Evolutionary conservation across 1,140 invertebrate species (phyloP), one percentile per base, ranked within the genome.

Genomic region (Papilio glaucus): DNA sequence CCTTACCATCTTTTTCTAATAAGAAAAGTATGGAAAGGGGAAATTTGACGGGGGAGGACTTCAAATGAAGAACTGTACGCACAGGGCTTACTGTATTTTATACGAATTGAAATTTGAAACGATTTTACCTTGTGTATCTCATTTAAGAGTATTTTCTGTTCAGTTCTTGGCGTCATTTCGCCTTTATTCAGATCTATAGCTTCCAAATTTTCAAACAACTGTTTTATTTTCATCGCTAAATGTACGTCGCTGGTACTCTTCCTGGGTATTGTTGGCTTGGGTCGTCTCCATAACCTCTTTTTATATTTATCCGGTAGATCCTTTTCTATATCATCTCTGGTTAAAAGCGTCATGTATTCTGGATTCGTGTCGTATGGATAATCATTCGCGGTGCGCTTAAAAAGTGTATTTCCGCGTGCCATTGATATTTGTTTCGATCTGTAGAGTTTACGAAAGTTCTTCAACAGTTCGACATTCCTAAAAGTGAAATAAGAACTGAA

Each of bases 241-340:
- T 90, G 84, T 0, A 91, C 90, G 49, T 91, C 91, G 24, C 79
- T 87, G n/a, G 85, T 87, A 10, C 71, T 82, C 77, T 88, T 87
- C 62, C 87, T 85, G 0, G 88, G 83, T 6, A 89, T 81, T 1
- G 82, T 85, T 2, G 83, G 85, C 65, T 90, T 93, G 4, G 78
- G 78, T 38, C 78, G 81, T 33, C 84, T 79, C 8, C 85, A 21
- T 5, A 94, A 77, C 38, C 78, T 89, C 77, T 81, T 93, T 62
- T 73, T 90, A 69, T 91, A 93, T 73, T 93, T 93, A 72, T 94
- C 91, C 0, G 93, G 93, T 0, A 94, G 77, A 73, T 94, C 93
- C 75, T 92, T 93, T 70, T 91, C 93, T 10, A 94, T 91, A 49
- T 93, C 93, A 6, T 91, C 89, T 74, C 92, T 79, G 0, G 85